These are phyloP conservation scores for Nanorana parkeri DNA, from an alignment of 2,113 vertebrate species.

Conservation along the genomic window DNA sequence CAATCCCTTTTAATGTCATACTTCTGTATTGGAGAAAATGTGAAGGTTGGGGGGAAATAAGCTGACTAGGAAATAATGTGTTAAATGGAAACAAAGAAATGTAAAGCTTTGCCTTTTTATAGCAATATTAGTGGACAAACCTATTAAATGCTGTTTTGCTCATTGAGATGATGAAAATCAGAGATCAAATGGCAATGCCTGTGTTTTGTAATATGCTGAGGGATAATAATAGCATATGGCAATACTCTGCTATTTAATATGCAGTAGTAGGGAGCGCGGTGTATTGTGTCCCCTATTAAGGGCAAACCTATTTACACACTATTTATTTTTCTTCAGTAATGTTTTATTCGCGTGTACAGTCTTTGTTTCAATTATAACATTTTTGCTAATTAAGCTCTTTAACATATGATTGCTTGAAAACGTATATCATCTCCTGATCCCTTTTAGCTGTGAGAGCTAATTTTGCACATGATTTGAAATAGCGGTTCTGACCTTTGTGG, in stretches of 20 bases:
- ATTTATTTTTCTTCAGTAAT: conserved; percentile 1
- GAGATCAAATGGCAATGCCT: background rate
- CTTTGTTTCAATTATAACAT: conserved; percentile 2
- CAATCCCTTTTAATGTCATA: no score
- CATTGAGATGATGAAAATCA: background rate
- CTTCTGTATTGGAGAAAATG: no score
- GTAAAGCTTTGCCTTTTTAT: no score
- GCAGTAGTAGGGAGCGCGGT: conserved; percentile 4
- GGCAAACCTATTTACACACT: background rate
- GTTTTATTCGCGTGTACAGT: background rate
- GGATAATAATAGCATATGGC: background rate
- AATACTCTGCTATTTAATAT: conserved; percentile 3
- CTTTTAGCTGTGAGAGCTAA: background rate
- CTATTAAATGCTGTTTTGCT: background rate
- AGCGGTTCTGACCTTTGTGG: background rate
- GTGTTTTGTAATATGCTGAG: background rate
- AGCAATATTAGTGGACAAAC: background rate
- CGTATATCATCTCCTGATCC: conserved; percentile 25
- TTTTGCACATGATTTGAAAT: conserved; percentile 30
- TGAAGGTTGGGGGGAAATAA: no score
- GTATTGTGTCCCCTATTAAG: conserved; percentile 4
- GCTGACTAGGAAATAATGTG: no score
- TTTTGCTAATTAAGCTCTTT: conserved; percentile 3
- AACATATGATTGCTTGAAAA: conserved; percentile 25
- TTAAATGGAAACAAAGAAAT: no score